Evolutionary conservation across 2,797 vertebrate genomes (phyloP), one percentile per base, ranked within the genome.

Genomic region (Picus viridis): DNA sequence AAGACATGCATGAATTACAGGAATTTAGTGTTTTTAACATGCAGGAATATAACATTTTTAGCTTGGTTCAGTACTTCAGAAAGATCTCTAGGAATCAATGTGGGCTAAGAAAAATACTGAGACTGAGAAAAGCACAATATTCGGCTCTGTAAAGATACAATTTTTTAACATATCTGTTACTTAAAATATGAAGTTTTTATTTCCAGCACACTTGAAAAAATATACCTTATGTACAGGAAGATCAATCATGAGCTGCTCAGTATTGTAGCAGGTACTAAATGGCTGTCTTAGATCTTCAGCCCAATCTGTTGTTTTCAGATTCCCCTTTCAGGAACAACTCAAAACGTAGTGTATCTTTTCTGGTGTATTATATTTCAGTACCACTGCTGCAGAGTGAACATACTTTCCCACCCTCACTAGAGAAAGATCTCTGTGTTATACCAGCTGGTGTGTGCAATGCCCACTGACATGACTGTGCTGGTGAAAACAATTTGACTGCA

Each of bases 301-400:
- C 67, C 82, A 54, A 18, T 70, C 24, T 73, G 61, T 54, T 95
- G 36, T 79, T 88, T 80, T 54, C 49, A 80, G 49, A 67, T 94
- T 74, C n/a, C 53, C 3, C 75, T 87, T 85, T 45, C 72, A 62
- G 72, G 51, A 80, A 36, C n/a, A 32, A 6, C 36, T 91, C 39
- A 8, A 85, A 57, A 61, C 70, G 61, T 79, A 63, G 20, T 32
- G 32, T 53, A 5, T 76, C 49, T 82, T 73, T 88, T 57, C 53
- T 79, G 34, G 20, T 69, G 47, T 7, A 4, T 19, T 47, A 27
- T 26, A 69, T 90, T 63, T 88, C 80, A 69, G 70, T 47, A 32
- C 24, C 75, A 27, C 12, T 73, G 61, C 80, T 92, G 74, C 74
- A 45, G 68, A n/a, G 68, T 57, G 88, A 94, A 73, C 81, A 92